Evolutionary conservation across 2,888 invertebrate genomes (phyloP).

Genomic region (Creontiades dilutus): DNA sequence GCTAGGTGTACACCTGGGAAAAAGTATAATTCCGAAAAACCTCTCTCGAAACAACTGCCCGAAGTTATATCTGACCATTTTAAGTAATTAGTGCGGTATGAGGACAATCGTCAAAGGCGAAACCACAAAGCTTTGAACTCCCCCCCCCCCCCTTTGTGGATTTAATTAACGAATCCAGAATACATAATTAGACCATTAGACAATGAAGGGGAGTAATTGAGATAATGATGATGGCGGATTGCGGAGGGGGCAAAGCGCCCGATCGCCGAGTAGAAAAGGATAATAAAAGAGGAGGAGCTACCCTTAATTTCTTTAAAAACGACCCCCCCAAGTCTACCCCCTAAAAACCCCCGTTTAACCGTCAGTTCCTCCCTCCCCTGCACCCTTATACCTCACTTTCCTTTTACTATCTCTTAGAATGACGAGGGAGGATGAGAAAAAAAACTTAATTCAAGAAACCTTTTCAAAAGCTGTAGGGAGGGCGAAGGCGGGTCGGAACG

Average conservation of each 20-base stretch:
- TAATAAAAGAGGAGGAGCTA: slow-evolving; percentile 58
- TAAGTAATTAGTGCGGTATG: slow-evolving; percentile 54
- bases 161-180: slow-evolving; percentile 70
- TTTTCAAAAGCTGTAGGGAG: slow-evolving; percentile 37
- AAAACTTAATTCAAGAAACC: slow-evolving; percentile 54
- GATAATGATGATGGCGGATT: slow-evolving; percentile 68
- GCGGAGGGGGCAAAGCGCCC: slow-evolving; percentile 38
- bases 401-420: slow-evolving; percentile 24
- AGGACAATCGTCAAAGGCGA: slow-evolving; percentile 60
- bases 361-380: neutral
- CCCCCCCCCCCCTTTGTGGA: slow-evolving; percentile 43
- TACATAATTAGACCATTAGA: slow-evolving; percentile 70
- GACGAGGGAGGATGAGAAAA: neutral
- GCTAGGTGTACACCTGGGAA: neutral
- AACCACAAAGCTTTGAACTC: slow-evolving; percentile 57
- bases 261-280: neutral
- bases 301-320: slow-evolving; percentile 51
- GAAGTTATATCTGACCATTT: slow-evolving; percentile 33
- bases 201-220: slow-evolving; percentile 68
- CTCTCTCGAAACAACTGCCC: neutral
- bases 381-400: slow-evolving; percentile 8
- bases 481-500: neutral
- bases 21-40: neutral
- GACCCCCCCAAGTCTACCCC: neutral
- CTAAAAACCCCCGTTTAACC: slow-evolving; percentile 16